These are phyloP conservation scores for Upupa epops DNA, from an alignment of 2,113 vertebrate species.

Conservation along the genomic window DNA sequence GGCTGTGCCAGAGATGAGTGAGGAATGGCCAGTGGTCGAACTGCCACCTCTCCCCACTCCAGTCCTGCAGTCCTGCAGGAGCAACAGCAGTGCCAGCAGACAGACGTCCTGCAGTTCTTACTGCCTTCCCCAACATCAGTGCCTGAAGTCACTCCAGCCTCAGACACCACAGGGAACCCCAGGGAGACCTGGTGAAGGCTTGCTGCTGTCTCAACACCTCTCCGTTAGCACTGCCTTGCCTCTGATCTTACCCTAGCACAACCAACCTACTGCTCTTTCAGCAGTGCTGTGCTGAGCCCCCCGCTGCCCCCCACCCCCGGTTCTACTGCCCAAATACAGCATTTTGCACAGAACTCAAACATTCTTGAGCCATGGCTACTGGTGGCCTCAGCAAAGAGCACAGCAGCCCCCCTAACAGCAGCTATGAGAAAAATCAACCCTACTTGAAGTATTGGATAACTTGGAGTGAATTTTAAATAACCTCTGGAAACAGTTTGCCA, in stretches of 20 bases:
- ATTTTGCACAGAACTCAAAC: neutral
- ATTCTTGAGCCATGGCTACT: neutral
- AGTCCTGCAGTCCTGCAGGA: neutral
- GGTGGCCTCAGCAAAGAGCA: neutral
- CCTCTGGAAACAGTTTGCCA: neutral
- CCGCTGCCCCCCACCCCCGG: too few species aligned
- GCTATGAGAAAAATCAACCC: neutral
- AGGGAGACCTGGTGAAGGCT: neutral
- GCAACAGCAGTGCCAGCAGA: neutral
- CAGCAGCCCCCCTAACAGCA: neutral
- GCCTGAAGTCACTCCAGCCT: neutral
- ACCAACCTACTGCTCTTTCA: neutral
- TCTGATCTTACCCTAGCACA: neutral
- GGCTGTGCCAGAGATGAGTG: neutral
- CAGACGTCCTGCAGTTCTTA: neutral
- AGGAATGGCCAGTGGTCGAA: neutral
- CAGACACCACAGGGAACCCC: neutral
- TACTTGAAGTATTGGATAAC: neutral
- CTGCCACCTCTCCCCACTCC: accelerated
- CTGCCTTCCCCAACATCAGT: neutral
- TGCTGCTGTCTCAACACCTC: neutral
- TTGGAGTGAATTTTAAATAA: accelerated
- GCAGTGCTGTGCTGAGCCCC: neutral
- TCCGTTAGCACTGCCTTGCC: neutral
- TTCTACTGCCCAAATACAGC: too few species aligned